Evolutionary conservation across 2,888 invertebrate genomes (phyloP), one percentile per base, ranked within the genome.

Genomic region (Platycheirus rosarum): DNA sequence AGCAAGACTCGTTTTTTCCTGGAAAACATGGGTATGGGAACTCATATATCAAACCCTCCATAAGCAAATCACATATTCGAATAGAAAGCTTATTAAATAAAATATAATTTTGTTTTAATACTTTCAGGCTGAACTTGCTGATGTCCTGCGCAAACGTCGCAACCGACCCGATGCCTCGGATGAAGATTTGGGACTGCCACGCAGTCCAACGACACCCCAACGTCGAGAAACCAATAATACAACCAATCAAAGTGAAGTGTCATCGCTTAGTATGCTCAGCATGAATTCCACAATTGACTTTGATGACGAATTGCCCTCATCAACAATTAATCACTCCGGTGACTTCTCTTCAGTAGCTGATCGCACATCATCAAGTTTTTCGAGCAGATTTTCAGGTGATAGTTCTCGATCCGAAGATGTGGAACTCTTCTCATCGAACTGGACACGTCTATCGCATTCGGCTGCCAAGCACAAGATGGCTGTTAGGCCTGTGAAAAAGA

Each of bases 381-480:
- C 85, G 29, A 82, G 84, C 23, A 69, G 53, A 46, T 66, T 82
- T 16, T 80, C 82, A 16, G 26, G 40, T 2, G 85, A 86, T 20
- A 63, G 77, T 49, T 82, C 74, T 8, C 84, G 73, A 68, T 71
- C 85, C 18, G 90, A 89, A 60, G 89, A 89, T 32, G 86, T 89
- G 11, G 90, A 90, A 84, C 85, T 89, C 4, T 87, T 88, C 42
- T 87, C 88, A 40, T 84, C 86, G 11, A 87, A 88, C 32, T 88
- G 88, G 35, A 88, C 88, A 48, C 94, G 95, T 73, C 92, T 96
- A 86, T 95, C 95, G 87, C 95, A 96, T 91, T 94, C 94, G 77
- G 96, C 95, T 51, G 96, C 96, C 71, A 93, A 93, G 86, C 96
- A 96, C 91, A 94, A 95, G 91, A 95, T 95, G 92, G 93, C 95